A percentile compares a stretch with the other conserved stretches of the same genome.
phyloP scores from a whole-genome alignment of 2,797 vertebrate species.

The Schizopygopsis malacanthus region DNA sequence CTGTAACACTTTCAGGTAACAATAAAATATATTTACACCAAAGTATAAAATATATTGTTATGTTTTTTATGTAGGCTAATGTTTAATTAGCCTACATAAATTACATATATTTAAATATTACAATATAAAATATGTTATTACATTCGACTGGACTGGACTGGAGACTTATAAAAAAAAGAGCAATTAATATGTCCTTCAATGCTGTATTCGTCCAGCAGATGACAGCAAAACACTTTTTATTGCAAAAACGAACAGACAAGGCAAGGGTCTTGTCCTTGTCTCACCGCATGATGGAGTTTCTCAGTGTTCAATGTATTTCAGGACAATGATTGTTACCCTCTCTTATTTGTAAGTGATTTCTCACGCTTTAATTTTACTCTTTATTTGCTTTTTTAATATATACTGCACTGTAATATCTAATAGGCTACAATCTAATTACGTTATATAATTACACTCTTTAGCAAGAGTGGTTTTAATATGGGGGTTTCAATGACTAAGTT shows the following conservation, averaged over 20 bases:
- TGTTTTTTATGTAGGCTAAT: too few species aligned
- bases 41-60: neutral
- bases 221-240: neutral
- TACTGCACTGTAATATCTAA: neutral
- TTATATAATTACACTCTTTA: neutral
- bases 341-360: neutral
- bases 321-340: neutral
- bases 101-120: neutral
- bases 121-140: too few species aligned
- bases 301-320: neutral
- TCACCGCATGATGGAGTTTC: neutral
- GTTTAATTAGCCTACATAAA: neutral
- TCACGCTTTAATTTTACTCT: too few species aligned
- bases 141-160: too few species aligned
- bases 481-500: neutral
- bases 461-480: neutral
- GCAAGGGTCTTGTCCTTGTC: too few species aligned
- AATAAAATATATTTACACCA: neutral
- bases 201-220: slow-evolving; percentile 1
- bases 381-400: neutral
- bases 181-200: neutral
- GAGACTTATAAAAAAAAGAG: neutral
- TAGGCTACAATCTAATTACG: too few species aligned
- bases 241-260: neutral
- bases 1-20: neutral